phyloP scores from a whole-genome alignment of 2,113 vertebrate species.

The Chaetodon trifascialis region DNA sequence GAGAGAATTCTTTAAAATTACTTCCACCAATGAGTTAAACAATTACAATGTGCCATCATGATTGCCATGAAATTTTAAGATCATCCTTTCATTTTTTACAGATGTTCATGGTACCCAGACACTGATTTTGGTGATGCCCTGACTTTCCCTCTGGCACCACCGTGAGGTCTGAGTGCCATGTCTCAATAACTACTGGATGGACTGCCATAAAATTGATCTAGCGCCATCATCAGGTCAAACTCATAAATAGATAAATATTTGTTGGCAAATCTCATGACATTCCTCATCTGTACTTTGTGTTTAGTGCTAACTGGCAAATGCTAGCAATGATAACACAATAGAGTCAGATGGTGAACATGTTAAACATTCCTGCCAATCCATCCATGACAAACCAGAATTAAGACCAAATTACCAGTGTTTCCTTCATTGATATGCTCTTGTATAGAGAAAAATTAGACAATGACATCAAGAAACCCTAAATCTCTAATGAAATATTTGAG shows the following conservation, averaged over 20 bases:
- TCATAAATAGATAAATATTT: not conserved
- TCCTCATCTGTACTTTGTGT: no score
- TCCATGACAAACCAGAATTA: not conserved
- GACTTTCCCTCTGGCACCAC: not conserved
- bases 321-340: no score
- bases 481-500: not conserved
- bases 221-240: not conserved
- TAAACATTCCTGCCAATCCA: not conserved
- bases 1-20: not conserved
- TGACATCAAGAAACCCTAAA: not conserved
- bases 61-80: not conserved
- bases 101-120: not conserved
- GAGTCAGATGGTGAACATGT: not conserved
- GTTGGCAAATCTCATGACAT: not conserved
- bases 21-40: not conserved
- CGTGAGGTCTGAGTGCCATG: not conserved
- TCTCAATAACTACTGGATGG: not conserved
- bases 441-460: not conserved
- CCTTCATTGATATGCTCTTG: not conserved
- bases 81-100: no score
- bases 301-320: no score
- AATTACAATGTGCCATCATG: no score
- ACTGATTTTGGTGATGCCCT: not conserved
- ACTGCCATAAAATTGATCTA: not conserved
- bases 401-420: not conserved